Percentiles rank a stretch among this genome's conserved stretches.
Conservation (phyloP, 2,113 vertebrate species). For the Felis chaus region DNA sequence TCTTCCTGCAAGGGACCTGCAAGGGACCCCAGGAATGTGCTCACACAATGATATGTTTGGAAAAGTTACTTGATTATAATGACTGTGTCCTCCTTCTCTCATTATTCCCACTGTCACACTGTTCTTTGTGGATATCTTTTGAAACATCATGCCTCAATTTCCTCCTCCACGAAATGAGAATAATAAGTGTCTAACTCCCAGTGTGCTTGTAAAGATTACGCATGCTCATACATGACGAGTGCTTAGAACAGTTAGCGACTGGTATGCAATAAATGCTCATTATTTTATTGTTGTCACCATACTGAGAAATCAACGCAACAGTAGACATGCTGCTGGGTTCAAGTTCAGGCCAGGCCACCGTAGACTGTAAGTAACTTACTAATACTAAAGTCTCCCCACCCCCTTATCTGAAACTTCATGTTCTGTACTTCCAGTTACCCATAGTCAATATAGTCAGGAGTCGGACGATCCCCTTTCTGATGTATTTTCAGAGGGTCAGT, state of each 20-base stretch:
- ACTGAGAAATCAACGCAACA: not conserved
- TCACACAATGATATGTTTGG: not conserved
- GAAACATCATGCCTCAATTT: not conserved
- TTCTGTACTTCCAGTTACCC: not conserved
- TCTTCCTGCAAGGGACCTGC: not conserved
- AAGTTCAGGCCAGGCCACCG: not conserved
- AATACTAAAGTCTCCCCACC: not conserved
- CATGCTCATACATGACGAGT: not conserved
- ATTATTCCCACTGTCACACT: not conserved
- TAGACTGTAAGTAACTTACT: not conserved
- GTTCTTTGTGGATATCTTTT: not conserved
- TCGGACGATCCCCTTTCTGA: not conserved
- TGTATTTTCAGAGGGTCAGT: not conserved
- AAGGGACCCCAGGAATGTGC: not conserved
- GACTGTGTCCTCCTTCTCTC: not conserved
- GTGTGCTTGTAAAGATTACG: not conserved
- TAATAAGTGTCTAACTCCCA: not conserved
- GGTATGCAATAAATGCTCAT: not conserved
- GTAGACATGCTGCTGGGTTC: not conserved
- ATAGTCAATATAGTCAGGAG: too few relatives aligned
- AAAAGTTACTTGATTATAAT: not conserved
- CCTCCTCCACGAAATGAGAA: not conserved
- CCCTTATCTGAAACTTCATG: not conserved
- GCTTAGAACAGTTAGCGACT: not conserved
- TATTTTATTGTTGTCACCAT: not conserved